These are phyloP conservation scores for Empidonax traillii DNA, from an alignment of 2,113 vertebrate species.

Conservation along the genomic window DNA sequence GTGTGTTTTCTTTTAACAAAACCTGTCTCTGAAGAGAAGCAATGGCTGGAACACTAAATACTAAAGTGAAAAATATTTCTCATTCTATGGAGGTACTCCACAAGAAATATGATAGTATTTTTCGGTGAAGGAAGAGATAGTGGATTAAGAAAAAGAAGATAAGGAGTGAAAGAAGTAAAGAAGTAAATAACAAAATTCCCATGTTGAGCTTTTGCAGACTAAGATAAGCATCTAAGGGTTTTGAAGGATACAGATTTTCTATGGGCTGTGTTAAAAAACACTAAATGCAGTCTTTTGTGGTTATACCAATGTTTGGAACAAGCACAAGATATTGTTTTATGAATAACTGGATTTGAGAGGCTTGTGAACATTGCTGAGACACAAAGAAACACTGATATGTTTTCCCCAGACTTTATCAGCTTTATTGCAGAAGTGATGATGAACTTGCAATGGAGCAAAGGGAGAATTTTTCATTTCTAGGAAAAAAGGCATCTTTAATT, in stretches of 20 bases:
- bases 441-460: neutral
- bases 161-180: neutral
- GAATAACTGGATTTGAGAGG: neutral
- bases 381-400: neutral
- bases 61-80: neutral
- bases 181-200: neutral
- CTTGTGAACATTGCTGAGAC: neutral
- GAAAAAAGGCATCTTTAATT: neutral
- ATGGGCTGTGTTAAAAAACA: neutral
- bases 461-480: neutral
- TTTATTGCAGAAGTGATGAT: neutral
- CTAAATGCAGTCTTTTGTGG: neutral
- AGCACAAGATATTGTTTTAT: neutral
- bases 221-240: neutral
- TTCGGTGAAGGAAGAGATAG: neutral
- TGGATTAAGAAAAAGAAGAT: neutral
- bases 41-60: neutral
- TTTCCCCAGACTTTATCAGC: neutral
- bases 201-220: neutral
- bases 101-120: neutral
- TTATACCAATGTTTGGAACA: neutral
- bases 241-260: neutral
- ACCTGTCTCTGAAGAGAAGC: neutral
- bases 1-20: neutral
- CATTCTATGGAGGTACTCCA: neutral